Percentiles rank a stretch among this genome's conserved stretches.
phyloP scores from a whole-genome alignment of 35 echinoderm and acorn worm species.

The Apostichopus parvimensis region DNA sequence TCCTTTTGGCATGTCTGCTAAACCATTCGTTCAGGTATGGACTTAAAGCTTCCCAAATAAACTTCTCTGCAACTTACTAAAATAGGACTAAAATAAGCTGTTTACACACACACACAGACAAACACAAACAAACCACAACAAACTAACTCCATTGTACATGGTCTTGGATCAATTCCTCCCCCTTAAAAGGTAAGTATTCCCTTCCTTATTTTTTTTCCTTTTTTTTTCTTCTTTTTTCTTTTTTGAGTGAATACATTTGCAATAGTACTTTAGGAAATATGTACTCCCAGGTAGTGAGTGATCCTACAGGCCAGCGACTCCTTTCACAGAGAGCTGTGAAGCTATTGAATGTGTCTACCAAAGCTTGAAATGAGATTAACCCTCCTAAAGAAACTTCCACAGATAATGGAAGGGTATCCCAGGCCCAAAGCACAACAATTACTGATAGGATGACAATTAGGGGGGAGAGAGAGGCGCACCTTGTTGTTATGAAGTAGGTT shows the following conservation, averaged over 20 bases:
- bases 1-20: too few species aligned
- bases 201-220: too few species aligned
- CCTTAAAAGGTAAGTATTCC: not conserved
- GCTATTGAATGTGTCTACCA: not conserved
- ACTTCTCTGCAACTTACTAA: too few species aligned
- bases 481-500: too few species aligned
- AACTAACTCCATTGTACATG: not conserved
- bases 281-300: not conserved
- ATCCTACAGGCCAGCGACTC: not conserved
- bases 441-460: not conserved
- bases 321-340: not conserved
- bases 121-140: slow-evolving; percentile 5
- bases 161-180: not conserved
- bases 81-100: too few species aligned
- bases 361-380: slow-evolving; percentile 19
- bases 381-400: not conserved
- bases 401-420: not conserved
- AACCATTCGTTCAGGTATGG: too few species aligned
- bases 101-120: not conserved
- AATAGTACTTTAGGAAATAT: not conserved
- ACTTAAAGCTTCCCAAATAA: too few species aligned
- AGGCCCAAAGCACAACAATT: not conserved
- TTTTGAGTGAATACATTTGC: not conserved
- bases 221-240: not conserved
- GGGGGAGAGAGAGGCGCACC: too few species aligned